Evolutionary conservation across 2,888 invertebrate species (phyloP).

Genomic region (Lysandra coridon): DNA sequence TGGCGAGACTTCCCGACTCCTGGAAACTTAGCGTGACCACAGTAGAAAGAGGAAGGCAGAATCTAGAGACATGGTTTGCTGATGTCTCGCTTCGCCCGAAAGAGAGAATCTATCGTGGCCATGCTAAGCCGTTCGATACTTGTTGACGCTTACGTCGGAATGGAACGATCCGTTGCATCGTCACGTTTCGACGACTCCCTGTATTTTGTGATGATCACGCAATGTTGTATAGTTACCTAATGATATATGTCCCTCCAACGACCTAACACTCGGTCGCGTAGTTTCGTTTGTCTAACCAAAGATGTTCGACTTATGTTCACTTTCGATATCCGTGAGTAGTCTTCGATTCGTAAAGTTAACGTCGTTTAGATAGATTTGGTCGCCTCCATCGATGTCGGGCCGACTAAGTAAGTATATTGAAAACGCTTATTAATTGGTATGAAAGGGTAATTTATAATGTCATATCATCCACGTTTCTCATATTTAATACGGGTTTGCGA

Average conservation of each 20-base stretch:
- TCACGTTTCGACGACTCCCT: constrained; percentile 75
- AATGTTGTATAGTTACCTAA: constrained; percentile 77
- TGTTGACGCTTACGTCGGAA: constrained; percentile 78
- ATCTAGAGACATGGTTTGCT: not conserved
- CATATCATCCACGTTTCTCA: constrained; percentile 81
- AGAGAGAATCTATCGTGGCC: not conserved
- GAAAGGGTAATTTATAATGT: constrained; percentile 82
- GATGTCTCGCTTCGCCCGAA: not conserved
- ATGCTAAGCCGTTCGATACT: constrained; percentile 55
- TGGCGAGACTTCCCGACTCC: constrained; percentile 45
- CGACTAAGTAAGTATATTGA: constrained; percentile 79
- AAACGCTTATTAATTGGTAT: constrained; percentile 82
- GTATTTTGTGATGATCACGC: constrained; percentile 71
- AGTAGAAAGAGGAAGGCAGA: not conserved
- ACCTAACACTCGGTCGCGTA: constrained; percentile 74
- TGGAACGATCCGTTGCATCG: constrained; percentile 62
- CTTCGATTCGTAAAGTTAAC: constrained; percentile 73
- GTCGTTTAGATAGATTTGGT: constrained; percentile 75
- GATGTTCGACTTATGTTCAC: constrained; percentile 68
- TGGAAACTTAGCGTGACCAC: not conserved
- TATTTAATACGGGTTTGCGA: constrained; percentile 81
- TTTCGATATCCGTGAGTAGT: constrained; percentile 74
- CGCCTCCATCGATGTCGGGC: constrained; percentile 66
- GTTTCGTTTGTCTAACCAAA: constrained; percentile 78
- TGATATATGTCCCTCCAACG: constrained; percentile 78